Conservation (phyloP, 2,888 invertebrate genomes). For the Acronicta leporina region DNA sequence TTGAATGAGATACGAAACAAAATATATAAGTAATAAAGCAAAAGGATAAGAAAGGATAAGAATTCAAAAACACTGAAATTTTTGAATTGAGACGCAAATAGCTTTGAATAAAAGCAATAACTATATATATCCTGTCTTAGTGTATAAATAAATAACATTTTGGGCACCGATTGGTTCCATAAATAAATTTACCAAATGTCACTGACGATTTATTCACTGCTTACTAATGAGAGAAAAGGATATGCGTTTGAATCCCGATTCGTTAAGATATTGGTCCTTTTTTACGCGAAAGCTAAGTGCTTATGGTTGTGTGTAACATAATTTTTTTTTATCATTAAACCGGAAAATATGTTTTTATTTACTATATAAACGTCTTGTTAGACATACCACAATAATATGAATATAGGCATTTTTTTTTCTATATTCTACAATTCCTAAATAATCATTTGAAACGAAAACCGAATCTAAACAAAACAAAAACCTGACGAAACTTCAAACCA, state of each 20-base stretch:
- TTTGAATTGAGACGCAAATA: conserved; percentile 35
- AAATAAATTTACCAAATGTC: conserved; percentile 59
- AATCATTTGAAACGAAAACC: neutral
- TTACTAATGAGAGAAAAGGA: conserved; percentile 58
- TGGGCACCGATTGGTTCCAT: conserved; percentile 26
- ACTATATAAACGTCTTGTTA: too few species aligned
- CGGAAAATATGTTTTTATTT: too few species aligned
- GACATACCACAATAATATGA: too few species aligned
- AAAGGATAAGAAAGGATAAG: conserved; percentile 12
- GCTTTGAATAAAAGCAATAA: conserved; percentile 32
- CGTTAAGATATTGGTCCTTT: conserved; percentile 23
- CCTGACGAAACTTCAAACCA: conserved; percentile 24
- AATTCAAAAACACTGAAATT: conserved; percentile 7
- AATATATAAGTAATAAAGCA: too few species aligned
- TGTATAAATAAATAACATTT: conserved; percentile 48
- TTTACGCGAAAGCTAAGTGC: conserved; percentile 28
- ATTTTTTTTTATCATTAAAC: too few species aligned
- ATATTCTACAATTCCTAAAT: neutral
- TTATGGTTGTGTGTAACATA: neutral
- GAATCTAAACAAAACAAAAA: neutral
- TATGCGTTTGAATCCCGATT: conserved; percentile 34
- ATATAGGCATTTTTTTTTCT: too few species aligned
- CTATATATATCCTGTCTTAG: conserved; percentile 18
- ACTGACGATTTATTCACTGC: conserved; percentile 56
- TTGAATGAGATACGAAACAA: too few species aligned